These are phyloP conservation scores for Cepaea hortensis DNA, from an alignment of 2,888 invertebrate genomes.

Conservation along the genomic window DNA sequence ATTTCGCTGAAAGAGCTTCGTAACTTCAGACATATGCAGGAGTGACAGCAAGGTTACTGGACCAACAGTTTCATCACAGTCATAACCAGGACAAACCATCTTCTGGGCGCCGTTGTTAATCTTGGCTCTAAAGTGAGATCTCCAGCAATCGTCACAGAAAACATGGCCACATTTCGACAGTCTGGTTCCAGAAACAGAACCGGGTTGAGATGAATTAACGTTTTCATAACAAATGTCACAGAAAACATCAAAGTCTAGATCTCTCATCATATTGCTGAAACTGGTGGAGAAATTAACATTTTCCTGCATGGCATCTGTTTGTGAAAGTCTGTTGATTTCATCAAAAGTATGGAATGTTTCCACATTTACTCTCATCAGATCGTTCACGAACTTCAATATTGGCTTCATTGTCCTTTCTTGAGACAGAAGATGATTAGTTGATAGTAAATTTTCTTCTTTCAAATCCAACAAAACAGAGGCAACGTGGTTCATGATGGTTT, in stretches of 20 bases:
- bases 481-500: conserved; percentile 38
- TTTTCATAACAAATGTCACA: conserved; percentile 54
- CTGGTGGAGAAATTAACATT: background rate
- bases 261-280: background rate
- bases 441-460: conserved; percentile 21
- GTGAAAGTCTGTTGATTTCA: background rate
- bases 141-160: conserved; percentile 55
- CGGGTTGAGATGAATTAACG: conserved; percentile 37
- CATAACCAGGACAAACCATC: conserved; percentile 52
- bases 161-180: conserved; percentile 50
- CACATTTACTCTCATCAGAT: conserved; percentile 1
- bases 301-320: conserved; percentile 4
- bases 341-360: conserved; percentile 19
- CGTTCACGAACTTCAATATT: background rate
- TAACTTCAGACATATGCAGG: conserved; percentile 48
- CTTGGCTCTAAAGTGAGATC: conserved; percentile 46
- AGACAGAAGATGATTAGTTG: too few relatives aligned
- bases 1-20: conserved; percentile 36
- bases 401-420: too few relatives aligned
- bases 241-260: conserved; percentile 36
- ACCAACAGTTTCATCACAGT: conserved; percentile 47
- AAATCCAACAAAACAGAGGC: conserved; percentile 20
- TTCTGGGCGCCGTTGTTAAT: conserved; percentile 42
- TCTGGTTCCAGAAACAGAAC: conserved; percentile 43
- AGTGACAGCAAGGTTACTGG: conserved; percentile 50